phyloP scores from a whole-genome alignment of 2,113 vertebrate species.

The Gadus macrocephalus region DNA sequence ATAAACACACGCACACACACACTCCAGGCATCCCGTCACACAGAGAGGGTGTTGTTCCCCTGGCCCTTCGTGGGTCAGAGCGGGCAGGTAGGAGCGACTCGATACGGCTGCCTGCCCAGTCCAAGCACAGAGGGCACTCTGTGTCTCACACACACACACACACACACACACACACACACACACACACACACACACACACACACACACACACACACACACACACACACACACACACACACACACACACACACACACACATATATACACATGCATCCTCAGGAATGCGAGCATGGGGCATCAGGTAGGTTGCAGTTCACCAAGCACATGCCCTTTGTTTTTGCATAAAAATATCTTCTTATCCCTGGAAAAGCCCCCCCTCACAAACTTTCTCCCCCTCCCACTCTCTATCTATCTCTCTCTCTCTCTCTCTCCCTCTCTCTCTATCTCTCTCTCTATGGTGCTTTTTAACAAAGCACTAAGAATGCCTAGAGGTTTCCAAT shows the following conservation, averaged over 20 bases:
- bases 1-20: slow-evolving; percentile 37
- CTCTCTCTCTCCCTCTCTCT: too few species aligned
- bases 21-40: slow-evolving; percentile 50
- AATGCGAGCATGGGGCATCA: slow-evolving; percentile 62
- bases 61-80: slow-evolving; percentile 40
- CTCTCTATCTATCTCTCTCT: too few species aligned
- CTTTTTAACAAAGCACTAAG: not conserved
- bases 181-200: too few species aligned
- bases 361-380: slow-evolving; percentile 39
- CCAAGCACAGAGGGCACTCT: slow-evolving; percentile 64
- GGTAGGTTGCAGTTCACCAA: slow-evolving; percentile 60
- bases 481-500: too few species aligned
- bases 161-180: too few species aligned
- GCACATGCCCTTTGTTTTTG: slow-evolving; percentile 51
- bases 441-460: not conserved
- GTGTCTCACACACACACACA: slow-evolving; percentile 45
- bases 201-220: not conserved
- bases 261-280: slow-evolving; percentile 45
- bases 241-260: too few species aligned
- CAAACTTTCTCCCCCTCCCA: too few species aligned
- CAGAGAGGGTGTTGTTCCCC: slow-evolving; percentile 64
- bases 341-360: slow-evolving; percentile 55
- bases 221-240: too few species aligned
- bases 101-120: slow-evolving; percentile 54
- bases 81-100: slow-evolving; percentile 60